These are phyloP conservation scores for Mechanitis messenoides DNA, from an alignment of 2,888 invertebrate species.

Conservation along the genomic window DNA sequence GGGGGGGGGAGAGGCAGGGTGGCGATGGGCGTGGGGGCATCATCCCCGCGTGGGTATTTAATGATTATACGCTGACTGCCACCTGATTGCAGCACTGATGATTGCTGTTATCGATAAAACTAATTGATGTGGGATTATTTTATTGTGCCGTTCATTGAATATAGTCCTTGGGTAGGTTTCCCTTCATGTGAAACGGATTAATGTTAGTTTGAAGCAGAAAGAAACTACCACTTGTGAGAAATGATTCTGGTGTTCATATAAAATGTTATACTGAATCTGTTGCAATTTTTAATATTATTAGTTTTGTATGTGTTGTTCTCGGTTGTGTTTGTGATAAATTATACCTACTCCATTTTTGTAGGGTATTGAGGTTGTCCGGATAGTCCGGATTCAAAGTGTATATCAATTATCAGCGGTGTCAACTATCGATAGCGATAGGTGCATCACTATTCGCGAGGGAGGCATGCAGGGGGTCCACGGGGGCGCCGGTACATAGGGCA, in stretches of 20 bases:
- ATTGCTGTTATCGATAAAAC: conserved; percentile 56
- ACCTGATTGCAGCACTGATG: conserved; percentile 70
- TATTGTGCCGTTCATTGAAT: conserved; percentile 9
- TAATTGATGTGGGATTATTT: conserved; percentile 30
- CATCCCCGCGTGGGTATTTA: conserved; percentile 74
- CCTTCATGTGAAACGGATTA: background rate
- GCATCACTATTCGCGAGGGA: conserved; percentile 62
- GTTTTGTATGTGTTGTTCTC: too few relatives aligned
- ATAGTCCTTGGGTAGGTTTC: background rate
- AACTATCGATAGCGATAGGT: conserved; percentile 53
- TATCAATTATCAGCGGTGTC: conserved; percentile 26
- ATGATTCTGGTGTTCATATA: too few relatives aligned
- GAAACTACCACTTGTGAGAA: too few relatives aligned
- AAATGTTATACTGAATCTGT: too few relatives aligned
- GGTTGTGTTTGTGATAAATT: too few relatives aligned
- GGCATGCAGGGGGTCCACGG: conserved; percentile 49
- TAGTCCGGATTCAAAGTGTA: background rate
- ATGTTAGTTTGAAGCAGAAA: too few relatives aligned
- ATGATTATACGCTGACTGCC: conserved; percentile 77
- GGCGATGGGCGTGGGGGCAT: conserved; percentile 65
- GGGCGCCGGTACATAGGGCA: conserved; percentile 63
- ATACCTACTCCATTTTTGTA: background rate
- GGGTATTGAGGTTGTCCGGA: background rate
- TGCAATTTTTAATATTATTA: too few relatives aligned
- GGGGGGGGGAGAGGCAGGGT: conserved; percentile 61